Evolutionary conservation across 2,888 invertebrate species (phyloP).

Genomic region (Ecdyonurus torrentis): DNA sequence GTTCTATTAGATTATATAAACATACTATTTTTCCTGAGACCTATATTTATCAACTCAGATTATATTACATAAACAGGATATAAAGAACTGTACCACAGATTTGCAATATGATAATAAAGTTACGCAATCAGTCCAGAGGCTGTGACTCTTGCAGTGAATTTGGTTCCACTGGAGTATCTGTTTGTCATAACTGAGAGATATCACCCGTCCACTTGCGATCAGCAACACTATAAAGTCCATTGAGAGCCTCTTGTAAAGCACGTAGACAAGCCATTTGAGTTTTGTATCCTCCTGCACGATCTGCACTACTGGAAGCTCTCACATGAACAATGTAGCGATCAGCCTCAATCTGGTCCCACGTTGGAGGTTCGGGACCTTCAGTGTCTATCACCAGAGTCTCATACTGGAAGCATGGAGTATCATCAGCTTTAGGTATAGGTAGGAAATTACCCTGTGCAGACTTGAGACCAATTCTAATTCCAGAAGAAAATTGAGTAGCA

Average conservation of each 20-base stretch:
- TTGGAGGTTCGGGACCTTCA: slow-evolving; percentile 60
- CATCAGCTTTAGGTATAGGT: slow-evolving; percentile 53
- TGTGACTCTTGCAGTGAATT: neutral
- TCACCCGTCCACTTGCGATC: slow-evolving; percentile 1
- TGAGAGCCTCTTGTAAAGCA: slow-evolving; percentile 74
- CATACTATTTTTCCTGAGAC: too few species aligned
- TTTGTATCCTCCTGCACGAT: slow-evolving; percentile 79
- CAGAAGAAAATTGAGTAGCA: slow-evolving; percentile 66
- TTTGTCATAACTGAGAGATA: neutral
- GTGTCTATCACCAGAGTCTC: slow-evolving; percentile 37
- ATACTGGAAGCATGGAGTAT: slow-evolving; percentile 60
- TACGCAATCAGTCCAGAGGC: neutral
- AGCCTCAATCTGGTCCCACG: slow-evolving; percentile 38
- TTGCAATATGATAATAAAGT: too few species aligned
- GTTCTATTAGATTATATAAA: too few species aligned
- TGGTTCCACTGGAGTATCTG: neutral
- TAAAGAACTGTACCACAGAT: too few species aligned
- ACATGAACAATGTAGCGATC: slow-evolving; percentile 61
- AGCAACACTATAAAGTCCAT: slow-evolving; percentile 41
- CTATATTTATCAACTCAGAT: too few species aligned
- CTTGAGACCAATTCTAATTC: slow-evolving; percentile 56
- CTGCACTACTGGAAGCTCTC: slow-evolving; percentile 49
- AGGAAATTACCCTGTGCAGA: slow-evolving; percentile 42
- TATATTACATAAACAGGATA: too few species aligned
- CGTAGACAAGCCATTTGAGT: slow-evolving; percentile 66